Evolutionary conservation across 2,113 vertebrate species (phyloP), one percentile per base, ranked within the genome.

Genomic region (Ariopsis seemanni): DNA sequence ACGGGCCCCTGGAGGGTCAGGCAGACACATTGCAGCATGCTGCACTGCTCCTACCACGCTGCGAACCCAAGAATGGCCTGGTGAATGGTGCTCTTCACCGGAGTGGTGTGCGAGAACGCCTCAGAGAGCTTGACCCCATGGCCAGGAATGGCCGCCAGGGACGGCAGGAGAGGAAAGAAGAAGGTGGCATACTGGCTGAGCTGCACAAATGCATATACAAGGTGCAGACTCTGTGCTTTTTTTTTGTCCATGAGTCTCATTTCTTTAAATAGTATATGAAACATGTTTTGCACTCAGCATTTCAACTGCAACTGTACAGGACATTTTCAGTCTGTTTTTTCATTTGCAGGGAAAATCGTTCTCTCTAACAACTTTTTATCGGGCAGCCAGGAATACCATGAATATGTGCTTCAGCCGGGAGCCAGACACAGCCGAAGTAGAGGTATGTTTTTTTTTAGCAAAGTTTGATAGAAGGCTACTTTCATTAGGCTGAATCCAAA

Each of bases 331-430:
- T 48, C 20, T 82, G 0, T 62, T 86, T 81, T 72, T 88, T 67
- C 91, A 92, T 91, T 93, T 91, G 83, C 94, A 97, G 97, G 97
- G 97, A 93, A 96, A 96, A 91, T 97, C 97, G 82, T 96, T 97
- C 93, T 97, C 97, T 85, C 93, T 97, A 92, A 97, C 96, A 78
- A 97, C 96, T 58, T 97, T 97, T 93, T 97, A 96, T 92, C 95
- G 97, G 92, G 97, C 96, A 89, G 97, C 97, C 88, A 96, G 97
- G 92, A 97, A 97, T 88, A 96, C 96, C 91, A 96, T 97, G 96
- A 97, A 96, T 92, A 97, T 97, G 96, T 97, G 97, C 91, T 97
- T 97, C 93, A 96, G 93, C 2, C 97, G 96, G 92, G 97, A 97
- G 92, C 96, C 97, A 2, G 95, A 95, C 1, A 96, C 96, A 89